A percentile compares a stretch with the other conserved stretches of the same genome.
These are phyloP conservation scores for Thera britannica DNA, from an alignment of 2,888 invertebrate genomes.

Conservation along the genomic window DNA sequence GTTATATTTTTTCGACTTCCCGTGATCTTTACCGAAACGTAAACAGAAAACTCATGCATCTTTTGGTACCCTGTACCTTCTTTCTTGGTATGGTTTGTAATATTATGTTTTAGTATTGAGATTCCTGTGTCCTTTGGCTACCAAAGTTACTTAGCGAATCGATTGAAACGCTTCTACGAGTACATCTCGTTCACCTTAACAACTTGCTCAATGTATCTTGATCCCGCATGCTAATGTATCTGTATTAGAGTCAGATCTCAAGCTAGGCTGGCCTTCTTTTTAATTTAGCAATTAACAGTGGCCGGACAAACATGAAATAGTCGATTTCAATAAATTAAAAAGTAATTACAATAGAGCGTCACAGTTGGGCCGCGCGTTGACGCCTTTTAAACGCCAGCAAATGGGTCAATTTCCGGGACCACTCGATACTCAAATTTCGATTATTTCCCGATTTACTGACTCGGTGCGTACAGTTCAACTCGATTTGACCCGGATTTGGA, in stretches of 20 bases:
- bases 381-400: constrained; percentile 68
- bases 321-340: constrained; percentile 28
- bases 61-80: too few species aligned
- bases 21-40: too few species aligned
- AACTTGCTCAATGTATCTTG: background rate
- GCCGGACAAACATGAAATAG: constrained; percentile 22
- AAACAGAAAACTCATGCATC: too few species aligned
- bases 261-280: background rate
- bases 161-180: too few species aligned
- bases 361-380: constrained; percentile 36
- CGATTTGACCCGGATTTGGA: constrained; percentile 51
- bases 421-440: constrained; percentile 66
- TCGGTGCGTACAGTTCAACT: constrained; percentile 50
- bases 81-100: too few species aligned
- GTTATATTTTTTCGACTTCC: too few species aligned
- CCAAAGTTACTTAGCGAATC: too few species aligned
- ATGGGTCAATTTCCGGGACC: constrained; percentile 72
- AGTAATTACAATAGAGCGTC: constrained; percentile 25
- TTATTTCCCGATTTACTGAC: constrained; percentile 72
- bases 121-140: too few species aligned
- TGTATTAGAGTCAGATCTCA: background rate
- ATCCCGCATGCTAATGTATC: background rate
- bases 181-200: too few species aligned
- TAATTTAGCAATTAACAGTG: constrained; percentile 19
- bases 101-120: too few species aligned